A percentile compares a stretch with the other conserved stretches of the same genome.
These are phyloP conservation scores for Anhinga rufa DNA, from an alignment of 2,113 vertebrate genomes.

Conservation along the genomic window DNA sequence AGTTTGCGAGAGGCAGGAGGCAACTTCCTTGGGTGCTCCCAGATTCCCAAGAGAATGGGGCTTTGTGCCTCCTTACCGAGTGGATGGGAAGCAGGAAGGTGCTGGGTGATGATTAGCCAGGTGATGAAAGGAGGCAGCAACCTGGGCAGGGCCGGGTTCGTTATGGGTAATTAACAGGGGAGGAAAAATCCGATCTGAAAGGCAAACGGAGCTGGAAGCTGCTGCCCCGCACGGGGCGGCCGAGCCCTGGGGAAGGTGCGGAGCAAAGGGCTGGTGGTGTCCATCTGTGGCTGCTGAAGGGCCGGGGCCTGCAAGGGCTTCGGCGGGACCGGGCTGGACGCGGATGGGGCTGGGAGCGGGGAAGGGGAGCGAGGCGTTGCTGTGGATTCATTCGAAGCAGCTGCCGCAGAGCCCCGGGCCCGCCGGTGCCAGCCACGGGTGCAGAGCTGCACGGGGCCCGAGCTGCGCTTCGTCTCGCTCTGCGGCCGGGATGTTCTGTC, in stretches of 20 bases:
- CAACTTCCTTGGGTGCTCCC: too few species aligned
- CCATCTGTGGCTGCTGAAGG: not conserved
- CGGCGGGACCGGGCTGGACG: too few species aligned
- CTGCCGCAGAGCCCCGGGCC: too few species aligned
- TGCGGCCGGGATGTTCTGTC: too few species aligned
- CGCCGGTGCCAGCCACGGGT: too few species aligned
- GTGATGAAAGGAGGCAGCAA: not conserved
- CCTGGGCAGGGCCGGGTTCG: fast-evolving
- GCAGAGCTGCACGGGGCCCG: too few species aligned
- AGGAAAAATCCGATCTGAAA: not conserved
- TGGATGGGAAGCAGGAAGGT: fast-evolving
- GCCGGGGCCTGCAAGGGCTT: not conserved
- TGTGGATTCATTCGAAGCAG: not conserved
- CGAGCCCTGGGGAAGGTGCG: fast-evolving
- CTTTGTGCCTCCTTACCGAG: fast-evolving
- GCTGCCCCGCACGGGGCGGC: fast-evolving
- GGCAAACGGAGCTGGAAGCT: not conserved
- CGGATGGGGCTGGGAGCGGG: not conserved
- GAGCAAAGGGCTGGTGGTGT: not conserved
- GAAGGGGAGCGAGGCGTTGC: not conserved
- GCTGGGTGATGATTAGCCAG: fast-evolving
- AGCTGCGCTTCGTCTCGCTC: too few species aligned
- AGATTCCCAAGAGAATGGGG: fast-evolving
- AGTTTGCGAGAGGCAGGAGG: not conserved
- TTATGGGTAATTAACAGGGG: not conserved